Evolutionary conservation across 92 coral and sea anemone species (phyloP), one percentile per base, ranked within the genome.

Genomic region (Epizoanthus illoricatus): DNA sequence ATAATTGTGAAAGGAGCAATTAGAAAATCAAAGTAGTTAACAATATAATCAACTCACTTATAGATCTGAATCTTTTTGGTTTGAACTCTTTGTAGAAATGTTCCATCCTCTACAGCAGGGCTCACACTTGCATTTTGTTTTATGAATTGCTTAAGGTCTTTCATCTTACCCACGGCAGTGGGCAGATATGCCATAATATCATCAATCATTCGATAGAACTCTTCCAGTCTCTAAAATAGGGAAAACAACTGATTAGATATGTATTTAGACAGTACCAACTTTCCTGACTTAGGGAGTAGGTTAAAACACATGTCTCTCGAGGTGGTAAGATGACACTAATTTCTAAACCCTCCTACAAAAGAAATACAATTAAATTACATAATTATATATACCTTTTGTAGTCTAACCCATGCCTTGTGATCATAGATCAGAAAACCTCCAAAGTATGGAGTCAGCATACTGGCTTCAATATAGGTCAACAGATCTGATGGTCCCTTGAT

Each of bases 401-500:
- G 79, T 56, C 41, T 81, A 60, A 93, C 86, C 98, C 98, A 95
- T 5, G 92, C 94, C 70, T 68, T 88, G 39, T 86, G 92, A 80
- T 90, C 90, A 75, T 95, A 91, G 21, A 76, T 74, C 23, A 95
- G 89, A 4, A 85, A 67, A 11, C 98, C 98, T 36, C 97, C 98
- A 81, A 87, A 91, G 21, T 83, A 88, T 20, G 86, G 66, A 4
- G 92, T 79, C 83, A 95, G 89, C 84, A 93, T 89, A 43, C 85
- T 81, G 41, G 90, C 72, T 2, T 95, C 94, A 36, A 95, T 84
- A 73, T 89, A 89, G 47, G 91, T 93, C 80, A 87, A 87, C 52
- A 95, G 92, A 57, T 95, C 93, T 69, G 85, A 76, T 18, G 89
- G 87, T 9, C 87, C 88, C 72, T 88, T 86, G 55, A 95, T 86